These are phyloP conservation scores for Apis dorsata DNA, from an alignment of 1,140 invertebrate genomes.

Conservation along the genomic window DNA sequence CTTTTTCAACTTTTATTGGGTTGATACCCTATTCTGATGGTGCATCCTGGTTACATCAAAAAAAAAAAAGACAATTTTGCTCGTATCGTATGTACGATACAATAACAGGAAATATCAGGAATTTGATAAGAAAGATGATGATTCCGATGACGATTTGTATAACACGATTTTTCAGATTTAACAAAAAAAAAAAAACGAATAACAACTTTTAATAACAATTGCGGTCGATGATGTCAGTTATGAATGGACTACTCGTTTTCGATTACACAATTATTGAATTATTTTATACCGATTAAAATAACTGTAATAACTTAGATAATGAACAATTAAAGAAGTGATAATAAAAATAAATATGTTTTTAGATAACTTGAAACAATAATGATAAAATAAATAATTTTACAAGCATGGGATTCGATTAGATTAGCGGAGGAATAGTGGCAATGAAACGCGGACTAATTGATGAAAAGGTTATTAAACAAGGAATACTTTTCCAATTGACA, in stretches of 20 bases:
- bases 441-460: not conserved
- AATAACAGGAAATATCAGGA: too few species aligned
- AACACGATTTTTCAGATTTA: not conserved
- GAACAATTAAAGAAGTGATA: not conserved
- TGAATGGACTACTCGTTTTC: too few species aligned
- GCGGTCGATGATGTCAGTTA: not conserved
- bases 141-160: too few species aligned
- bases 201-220: too few species aligned
- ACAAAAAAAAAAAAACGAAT: not conserved
- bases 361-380: not conserved
- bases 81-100: too few species aligned
- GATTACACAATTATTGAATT: too few species aligned
- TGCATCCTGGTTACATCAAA: too few species aligned
- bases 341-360: not conserved
- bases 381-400: not conserved
- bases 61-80: too few species aligned
- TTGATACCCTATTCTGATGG: too few species aligned
- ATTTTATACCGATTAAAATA: not conserved
- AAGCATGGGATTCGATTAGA: not conserved
- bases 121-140: too few species aligned
- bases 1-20: too few species aligned
- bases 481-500: conserved; percentile 31
- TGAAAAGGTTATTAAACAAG: not conserved
- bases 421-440: not conserved
- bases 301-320: not conserved